A percentile compares a stretch with the other conserved stretches of the same genome.
Evolutionary conservation across 2,888 invertebrate genomes (phyloP).

Genomic region (Plagodis dolabraria): DNA sequence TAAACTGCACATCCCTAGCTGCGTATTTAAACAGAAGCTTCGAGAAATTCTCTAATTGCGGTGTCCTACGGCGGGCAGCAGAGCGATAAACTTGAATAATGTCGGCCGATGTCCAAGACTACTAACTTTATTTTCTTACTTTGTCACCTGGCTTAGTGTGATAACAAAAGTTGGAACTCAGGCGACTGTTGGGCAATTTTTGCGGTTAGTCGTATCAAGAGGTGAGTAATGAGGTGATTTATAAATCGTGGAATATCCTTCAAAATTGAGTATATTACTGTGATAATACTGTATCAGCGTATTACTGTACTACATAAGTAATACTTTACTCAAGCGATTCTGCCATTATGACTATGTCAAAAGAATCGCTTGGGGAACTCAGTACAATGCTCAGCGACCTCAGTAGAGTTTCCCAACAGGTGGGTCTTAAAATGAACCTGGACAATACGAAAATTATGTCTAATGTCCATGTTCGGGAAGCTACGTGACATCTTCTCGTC

Average conservation of each 20-base stretch:
- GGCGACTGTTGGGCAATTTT: conserved; percentile 25
- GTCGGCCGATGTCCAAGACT: conserved; percentile 72
- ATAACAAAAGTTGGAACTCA: conserved; percentile 52
- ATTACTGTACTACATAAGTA: too few species aligned
- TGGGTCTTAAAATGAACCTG: too few species aligned
- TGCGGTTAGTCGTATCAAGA: conserved; percentile 1
- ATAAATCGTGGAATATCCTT: neutral
- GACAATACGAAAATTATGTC: too few species aligned
- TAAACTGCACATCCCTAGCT: conserved; percentile 21
- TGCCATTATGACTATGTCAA: too few species aligned
- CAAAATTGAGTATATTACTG: too few species aligned
- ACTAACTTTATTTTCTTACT: conserved; percentile 51
- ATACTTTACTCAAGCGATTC: too few species aligned
- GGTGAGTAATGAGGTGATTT: neutral
- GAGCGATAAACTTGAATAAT: conserved; percentile 81
- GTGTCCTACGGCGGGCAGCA: conserved; percentile 56
- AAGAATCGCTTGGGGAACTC: too few species aligned
- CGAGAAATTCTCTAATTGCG: conserved; percentile 77
- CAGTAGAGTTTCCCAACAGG: too few species aligned
- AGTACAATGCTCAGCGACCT: too few species aligned
- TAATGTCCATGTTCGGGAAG: too few species aligned
- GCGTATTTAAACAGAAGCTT: conserved; percentile 43
- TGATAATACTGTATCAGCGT: too few species aligned
- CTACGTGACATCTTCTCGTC: too few species aligned
- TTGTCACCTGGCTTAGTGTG: conserved; percentile 72